Percentiles rank a stretch among this genome's conserved stretches.
Conservation (phyloP, 2,888 invertebrate genomes). For the Troides helena region DNA sequence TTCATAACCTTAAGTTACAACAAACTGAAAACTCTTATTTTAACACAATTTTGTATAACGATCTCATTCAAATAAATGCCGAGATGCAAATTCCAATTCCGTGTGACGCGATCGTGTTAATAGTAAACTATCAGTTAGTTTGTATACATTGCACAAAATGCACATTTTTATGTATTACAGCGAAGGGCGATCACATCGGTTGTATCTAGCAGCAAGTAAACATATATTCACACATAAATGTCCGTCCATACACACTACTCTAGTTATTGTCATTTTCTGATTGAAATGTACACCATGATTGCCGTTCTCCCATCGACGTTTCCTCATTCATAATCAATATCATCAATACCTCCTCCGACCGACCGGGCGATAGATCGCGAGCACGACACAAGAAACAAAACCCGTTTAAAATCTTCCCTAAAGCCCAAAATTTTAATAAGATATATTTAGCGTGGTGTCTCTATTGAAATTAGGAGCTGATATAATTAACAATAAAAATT, state of each 20-base stretch:
- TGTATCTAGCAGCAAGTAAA: slow-evolving; percentile 37
- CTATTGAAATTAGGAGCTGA: slow-evolving; percentile 21
- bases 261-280: slow-evolving; percentile 66
- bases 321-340: slow-evolving; percentile 38
- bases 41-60: slow-evolving; percentile 54
- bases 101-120: slow-evolving; percentile 38
- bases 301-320: slow-evolving; percentile 55
- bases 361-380: slow-evolving; percentile 16
- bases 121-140: slow-evolving; percentile 3
- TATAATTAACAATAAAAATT: neutral
- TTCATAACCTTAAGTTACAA: slow-evolving; percentile 28
- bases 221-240: slow-evolving; percentile 46
- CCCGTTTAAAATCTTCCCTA: slow-evolving; percentile 12
- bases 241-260: slow-evolving; percentile 57
- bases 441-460: neutral
- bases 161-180: slow-evolving; percentile 1
- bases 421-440: neutral
- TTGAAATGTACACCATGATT: slow-evolving; percentile 67
- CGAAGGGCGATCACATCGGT: slow-evolving; percentile 17
- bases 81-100: slow-evolving; percentile 64
- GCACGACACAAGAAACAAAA: neutral
- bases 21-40: slow-evolving; percentile 43
- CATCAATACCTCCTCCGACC: slow-evolving; percentile 27
- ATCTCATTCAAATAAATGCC: slow-evolving; percentile 76
- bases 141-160: neutral